Base-by-base conservation (phyloP, 2,113 vertebrate genomes). In the Chionodraco myersi region DNA sequence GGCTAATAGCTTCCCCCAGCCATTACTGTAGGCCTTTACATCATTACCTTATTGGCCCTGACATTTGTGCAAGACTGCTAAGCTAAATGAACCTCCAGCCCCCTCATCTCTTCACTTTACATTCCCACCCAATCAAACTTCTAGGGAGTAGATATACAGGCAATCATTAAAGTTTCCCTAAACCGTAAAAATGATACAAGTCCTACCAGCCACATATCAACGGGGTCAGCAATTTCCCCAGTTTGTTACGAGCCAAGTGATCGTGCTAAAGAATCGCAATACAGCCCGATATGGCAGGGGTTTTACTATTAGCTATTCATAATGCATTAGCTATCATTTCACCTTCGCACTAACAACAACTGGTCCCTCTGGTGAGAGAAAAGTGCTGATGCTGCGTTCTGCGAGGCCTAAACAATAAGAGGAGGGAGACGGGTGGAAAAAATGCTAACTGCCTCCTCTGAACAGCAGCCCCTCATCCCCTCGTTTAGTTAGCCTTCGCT, bases 281-380 rank as follows among this genome's bases (percentile, higher is more conserved):
- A 58, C 44, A 61, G 52, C 41, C 56, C 68, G 1, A 6, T 72
- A 69, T 81, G 41, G 60, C 62, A 56, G 83, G 10, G 1, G 34
- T 82, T 89, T 89, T 87, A 88, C 86, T 77, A 89, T 91, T 91
- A 88, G 91, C 85, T 75, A 86, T 92, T 92, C 89, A 92, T 92
- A 89, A 89, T 89, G 90, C 79, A 91, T 90, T 90, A 84, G 89
- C 87, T 84, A 87, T 82, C 88, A 87, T 81, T 91, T 91, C 85
- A 91, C 85, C 90, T 83, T 79, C 2, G 61, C 44, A 3, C 83
- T 83, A 87, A 91, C 86, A 87, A 92, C 85, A 90, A 91, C 87
- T 72, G 83, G 86, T 90, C 92, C 88, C 89, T n/a, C 65, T 15
- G 80, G 91, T 72, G 70, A 52, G 16, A 68, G 70, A 61, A 82